Evolutionary conservation across 2,113 vertebrate species (phyloP).

Genomic region (Callipepla squamata): DNA sequence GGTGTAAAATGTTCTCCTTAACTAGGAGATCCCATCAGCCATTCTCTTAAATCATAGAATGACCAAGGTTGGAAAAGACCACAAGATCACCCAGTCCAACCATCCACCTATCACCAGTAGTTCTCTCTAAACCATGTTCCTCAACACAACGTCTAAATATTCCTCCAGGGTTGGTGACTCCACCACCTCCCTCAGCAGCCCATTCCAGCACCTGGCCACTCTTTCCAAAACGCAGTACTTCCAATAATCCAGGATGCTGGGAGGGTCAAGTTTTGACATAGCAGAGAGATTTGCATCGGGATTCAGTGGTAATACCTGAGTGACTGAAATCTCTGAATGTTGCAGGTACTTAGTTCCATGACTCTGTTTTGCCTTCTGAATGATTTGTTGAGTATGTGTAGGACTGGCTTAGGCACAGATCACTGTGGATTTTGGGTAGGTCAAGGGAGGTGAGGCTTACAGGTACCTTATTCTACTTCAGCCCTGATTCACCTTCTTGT

Average conservation of each 20-base stretch:
- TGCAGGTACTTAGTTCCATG: background rate
- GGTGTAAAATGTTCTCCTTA: background rate
- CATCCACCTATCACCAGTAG: too few species aligned
- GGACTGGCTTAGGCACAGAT: background rate
- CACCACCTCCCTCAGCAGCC: too few species aligned
- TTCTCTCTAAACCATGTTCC: too few species aligned
- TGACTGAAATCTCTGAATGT: background rate
- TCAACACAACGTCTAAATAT: too few species aligned
- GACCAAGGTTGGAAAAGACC: too few species aligned
- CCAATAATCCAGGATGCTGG: background rate
- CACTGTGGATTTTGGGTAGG: background rate
- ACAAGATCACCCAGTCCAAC: too few species aligned
- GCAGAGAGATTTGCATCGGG: background rate
- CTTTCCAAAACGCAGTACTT: too few species aligned
- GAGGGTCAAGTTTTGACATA: background rate
- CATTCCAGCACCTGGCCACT: too few species aligned
- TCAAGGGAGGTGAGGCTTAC: background rate
- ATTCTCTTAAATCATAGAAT: background rate
- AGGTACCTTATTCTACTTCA: slow-evolving; percentile 26
- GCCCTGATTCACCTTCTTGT: slow-evolving; percentile 4
- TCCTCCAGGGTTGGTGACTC: too few species aligned
- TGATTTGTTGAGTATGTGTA: background rate
- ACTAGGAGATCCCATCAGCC: background rate
- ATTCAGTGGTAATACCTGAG: background rate
- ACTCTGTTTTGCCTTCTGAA: background rate